Evolutionary conservation across 2,888 invertebrate species (phyloP), one percentile per base, ranked within the genome.

Genomic region (Phyto melanocephala): DNA sequence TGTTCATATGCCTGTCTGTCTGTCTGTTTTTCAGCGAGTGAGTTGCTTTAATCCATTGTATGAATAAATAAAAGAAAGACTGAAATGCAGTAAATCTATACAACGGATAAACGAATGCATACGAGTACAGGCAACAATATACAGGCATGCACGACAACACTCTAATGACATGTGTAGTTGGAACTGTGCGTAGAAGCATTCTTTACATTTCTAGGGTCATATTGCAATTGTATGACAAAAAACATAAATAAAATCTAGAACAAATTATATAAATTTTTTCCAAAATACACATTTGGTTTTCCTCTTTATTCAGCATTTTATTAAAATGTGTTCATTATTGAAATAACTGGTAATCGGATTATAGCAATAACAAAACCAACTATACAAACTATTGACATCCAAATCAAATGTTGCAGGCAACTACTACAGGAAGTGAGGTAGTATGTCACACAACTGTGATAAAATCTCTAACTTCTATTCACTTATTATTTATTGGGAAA

Each of bases 371-470:
- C 62, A 72, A 72, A 58, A 37, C 45, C 11, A 47, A 67, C 62
- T 45, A 20, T 67, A 62, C 22, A 75, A 35, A 65, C 42, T 28
- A 45, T 15, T 50, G 24, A 65, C 65, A 65, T 37, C 45, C 17
- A 56, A 65, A 45, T 65, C 35, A 54, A 65, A 45, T 50, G 17
- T 56, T 63, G 28, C 15, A n/a, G 45, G 2, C 17, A 45, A 15
- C 3, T 28, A 6, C 4, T 3, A 28, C 28, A 17, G 15, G 8
- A 45, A 8, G 47, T 10, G 20, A 47, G 20, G 47, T 11, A 5
- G 47, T 11, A 5, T 37, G 33, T 35, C 60, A 86, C 85, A 85
- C 85, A 87, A 88, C 86, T 87, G 87, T 87, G 86, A 84, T 85
- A 80, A 79, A 74, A 81, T 63, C 71, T 54, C 37, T 33, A 11